Base-by-base conservation (phyloP, 92 coral and sea anemone species). In the Paramuricea clavata region DNA sequence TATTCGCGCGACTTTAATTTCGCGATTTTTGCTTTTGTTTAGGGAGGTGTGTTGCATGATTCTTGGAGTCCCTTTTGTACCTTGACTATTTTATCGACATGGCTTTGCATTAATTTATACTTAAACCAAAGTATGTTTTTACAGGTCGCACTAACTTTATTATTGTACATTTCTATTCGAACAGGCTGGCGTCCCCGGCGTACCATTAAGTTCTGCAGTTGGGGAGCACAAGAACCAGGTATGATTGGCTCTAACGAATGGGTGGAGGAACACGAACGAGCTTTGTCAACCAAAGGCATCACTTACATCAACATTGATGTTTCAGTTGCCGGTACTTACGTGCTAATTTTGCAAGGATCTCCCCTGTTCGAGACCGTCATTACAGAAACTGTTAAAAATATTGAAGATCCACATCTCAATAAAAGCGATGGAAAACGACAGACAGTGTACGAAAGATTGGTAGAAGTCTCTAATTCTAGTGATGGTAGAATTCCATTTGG, bases 201-300 rank as follows among this genome's bases (percentile, higher is more conserved):
- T 36, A 94, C 97, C n/a, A 94, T 95, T 6, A 85, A 89, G 78
- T 85, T 95, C 75, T 93, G 95, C 33, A 91, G 97, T 74, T 95
- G 98, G 98, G 97, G 95, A 12, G 94, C 95, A 12, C 94, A 87
- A 82, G 95, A 94, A 49, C 86, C 86, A 33, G 95, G 95, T 2
- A 83, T 92, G 47, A 89, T 94, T 78, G 98, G 98, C 41, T 89
- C 95, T 0, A 91, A 82, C 21, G 97, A 95, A 69, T 95, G 98
- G 98, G 93, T 94, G 32, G 95, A 93, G 85, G 95, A 92, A 64
- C 52, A 83, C 17, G 68, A 41, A 49, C 16, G 36, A 32, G 78
- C 59, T 12, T 60, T 62, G 42, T 15, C 34, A n/a, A 68, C 69
- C 27, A 73, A 49, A 47, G 52, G 69, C 6, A 91, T 95, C 9